These are phyloP conservation scores for Eupithecia insigniata DNA, from an alignment of 2,888 invertebrate genomes.

Conservation along the genomic window DNA sequence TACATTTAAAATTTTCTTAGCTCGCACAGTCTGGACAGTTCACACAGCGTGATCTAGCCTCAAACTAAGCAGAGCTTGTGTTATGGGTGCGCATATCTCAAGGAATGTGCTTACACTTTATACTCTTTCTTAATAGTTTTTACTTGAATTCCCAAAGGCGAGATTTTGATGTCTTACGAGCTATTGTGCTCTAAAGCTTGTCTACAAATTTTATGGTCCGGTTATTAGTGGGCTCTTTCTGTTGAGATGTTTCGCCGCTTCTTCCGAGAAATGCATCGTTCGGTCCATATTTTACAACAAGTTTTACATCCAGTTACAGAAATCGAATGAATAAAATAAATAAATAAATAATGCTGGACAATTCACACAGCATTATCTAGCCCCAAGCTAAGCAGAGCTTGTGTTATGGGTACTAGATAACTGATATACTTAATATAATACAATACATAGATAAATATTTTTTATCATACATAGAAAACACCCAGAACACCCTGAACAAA, in stretches of 20 bases:
- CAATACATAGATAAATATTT: too few species aligned
- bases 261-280: conserved; percentile 15
- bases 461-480: too few species aligned
- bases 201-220: conserved; percentile 20
- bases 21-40: not conserved
- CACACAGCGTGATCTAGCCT: not conserved
- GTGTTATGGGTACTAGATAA: too few species aligned
- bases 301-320: conserved; percentile 7
- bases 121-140: not conserved
- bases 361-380: too few species aligned
- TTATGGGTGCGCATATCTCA: not conserved
- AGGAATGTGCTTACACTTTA: not conserved
- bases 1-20: conserved; percentile 21
- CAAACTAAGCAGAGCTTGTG: not conserved
- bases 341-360: too few species aligned
- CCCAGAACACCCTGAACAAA: too few species aligned
- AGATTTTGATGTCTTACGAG: conserved; percentile 20
- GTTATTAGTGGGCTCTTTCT: conserved; percentile 11
- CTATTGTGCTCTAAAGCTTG: conserved; percentile 21
- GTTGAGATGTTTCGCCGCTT: conserved; percentile 12
- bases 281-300: conserved; percentile 16
- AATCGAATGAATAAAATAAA: not conserved
- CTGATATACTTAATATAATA: too few species aligned
- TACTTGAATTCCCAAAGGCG: conserved; percentile 11
- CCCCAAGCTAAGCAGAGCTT: too few species aligned